A percentile compares a stretch with the other conserved stretches of the same genome.
These are phyloP conservation scores for Camponotus vicinus DNA, from an alignment of 1,140 invertebrate genomes.

Conservation along the genomic window DNA sequence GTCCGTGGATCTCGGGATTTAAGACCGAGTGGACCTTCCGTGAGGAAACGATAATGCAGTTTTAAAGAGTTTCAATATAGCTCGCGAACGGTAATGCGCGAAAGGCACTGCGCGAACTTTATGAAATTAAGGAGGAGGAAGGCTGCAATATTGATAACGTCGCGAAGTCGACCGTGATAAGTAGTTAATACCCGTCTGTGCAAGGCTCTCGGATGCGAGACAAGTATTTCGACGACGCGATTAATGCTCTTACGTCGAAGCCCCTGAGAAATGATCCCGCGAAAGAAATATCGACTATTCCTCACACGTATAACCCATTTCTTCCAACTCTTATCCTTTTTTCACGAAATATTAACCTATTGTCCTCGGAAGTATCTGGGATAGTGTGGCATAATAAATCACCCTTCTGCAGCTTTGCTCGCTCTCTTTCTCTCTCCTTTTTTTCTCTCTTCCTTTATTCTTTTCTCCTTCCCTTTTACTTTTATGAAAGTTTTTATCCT, in stretches of 20 bases:
- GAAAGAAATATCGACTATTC: constrained; percentile 58
- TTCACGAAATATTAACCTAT: constrained; percentile 64
- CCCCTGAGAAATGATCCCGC: constrained; percentile 37
- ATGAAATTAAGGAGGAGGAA: constrained; percentile 53
- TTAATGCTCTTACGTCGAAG: constrained; percentile 57
- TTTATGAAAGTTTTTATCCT: constrained; percentile 40
- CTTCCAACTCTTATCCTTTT: constrained; percentile 1
- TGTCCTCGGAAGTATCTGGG: constrained; percentile 49
- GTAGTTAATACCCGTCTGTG: constrained; percentile 25
- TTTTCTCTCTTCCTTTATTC: background rate
- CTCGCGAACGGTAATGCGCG: constrained; percentile 9
- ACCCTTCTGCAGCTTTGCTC: constrained; percentile 48
- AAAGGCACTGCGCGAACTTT: constrained; percentile 39
- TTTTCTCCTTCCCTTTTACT: background rate
- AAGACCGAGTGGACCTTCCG: constrained; percentile 49
- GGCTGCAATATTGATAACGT: constrained; percentile 62
- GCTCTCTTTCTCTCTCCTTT: background rate
- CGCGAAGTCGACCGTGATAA: constrained; percentile 43
- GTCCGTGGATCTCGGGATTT: constrained; percentile 64
- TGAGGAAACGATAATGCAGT: constrained; percentile 67
- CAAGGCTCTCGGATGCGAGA: background rate
- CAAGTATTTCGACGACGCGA: constrained; percentile 38
- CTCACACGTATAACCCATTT: constrained; percentile 51
- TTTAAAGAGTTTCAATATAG: constrained; percentile 64
- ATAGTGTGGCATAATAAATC: constrained; percentile 68